Conservation (phyloP, 2,797 vertebrate genomes). For the Cyprinodon diabolis region DNA sequence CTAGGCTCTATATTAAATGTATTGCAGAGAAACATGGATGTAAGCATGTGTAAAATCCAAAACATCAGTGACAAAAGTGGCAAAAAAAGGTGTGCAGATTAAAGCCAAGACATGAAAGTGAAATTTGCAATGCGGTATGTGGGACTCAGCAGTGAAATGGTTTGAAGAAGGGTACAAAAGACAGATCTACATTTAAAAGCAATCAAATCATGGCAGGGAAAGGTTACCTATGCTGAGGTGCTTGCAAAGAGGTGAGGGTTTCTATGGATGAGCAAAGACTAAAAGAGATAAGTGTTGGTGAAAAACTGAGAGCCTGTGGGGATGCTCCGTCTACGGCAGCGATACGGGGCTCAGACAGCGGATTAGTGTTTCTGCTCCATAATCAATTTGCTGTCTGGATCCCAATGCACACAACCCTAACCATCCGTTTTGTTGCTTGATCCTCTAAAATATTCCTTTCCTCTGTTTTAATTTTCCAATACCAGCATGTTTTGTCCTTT, state of each 20-base stretch:
- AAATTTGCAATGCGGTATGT: constrained; percentile 53
- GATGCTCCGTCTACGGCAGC: constrained; percentile 53
- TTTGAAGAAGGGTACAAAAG: constrained; percentile 33
- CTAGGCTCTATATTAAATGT: neutral
- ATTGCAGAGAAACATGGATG: neutral
- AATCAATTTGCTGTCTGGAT: constrained; percentile 75
- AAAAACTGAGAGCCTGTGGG: constrained; percentile 61
- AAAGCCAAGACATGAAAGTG: constrained; percentile 20
- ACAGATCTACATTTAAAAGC: constrained; percentile 57
- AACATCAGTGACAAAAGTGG: constrained; percentile 5
- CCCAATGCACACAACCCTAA: constrained; percentile 59
- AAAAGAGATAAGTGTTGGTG: constrained; percentile 64
- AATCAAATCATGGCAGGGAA: constrained; percentile 56
- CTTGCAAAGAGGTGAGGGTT: constrained; percentile 28
- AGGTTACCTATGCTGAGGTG: constrained; percentile 58
- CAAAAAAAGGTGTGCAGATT: constrained; percentile 10
- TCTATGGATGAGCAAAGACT: constrained; percentile 58
- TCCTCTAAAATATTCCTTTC: constrained; percentile 38
- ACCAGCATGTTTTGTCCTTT: constrained; percentile 7
- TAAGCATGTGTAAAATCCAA: constrained; percentile 1
- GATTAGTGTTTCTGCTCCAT: constrained; percentile 75
- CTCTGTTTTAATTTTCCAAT: constrained; percentile 19
- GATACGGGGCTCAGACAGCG: constrained; percentile 65
- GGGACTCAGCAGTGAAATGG: constrained; percentile 24
- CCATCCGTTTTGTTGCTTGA: constrained; percentile 54